A percentile compares a stretch with the other conserved stretches of the same genome.
Conservation (phyloP, 1,140 invertebrate genomes). For the Halesus radiatus region DNA sequence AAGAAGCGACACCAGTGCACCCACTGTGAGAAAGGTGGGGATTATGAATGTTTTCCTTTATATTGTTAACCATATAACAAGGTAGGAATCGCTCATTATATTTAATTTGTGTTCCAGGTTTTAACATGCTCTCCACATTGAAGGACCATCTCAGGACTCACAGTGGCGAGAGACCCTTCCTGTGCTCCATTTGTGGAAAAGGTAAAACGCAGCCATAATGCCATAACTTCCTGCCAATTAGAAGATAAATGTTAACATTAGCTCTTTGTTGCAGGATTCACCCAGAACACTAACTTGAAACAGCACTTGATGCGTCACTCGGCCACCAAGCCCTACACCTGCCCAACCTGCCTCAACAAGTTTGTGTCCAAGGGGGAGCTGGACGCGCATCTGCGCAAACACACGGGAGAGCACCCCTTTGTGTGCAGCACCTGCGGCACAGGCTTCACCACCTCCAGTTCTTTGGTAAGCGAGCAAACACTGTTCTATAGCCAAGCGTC, state of each 20-base stretch:
- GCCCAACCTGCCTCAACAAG: constrained; percentile 59
- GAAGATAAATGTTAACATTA: no score
- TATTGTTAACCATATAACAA: background rate
- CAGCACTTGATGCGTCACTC: constrained; percentile 64
- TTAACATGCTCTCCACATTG: constrained; percentile 64
- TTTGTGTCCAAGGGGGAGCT: constrained; percentile 65
- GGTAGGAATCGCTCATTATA: background rate
- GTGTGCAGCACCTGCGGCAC: constrained; percentile 78
- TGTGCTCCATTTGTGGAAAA: constrained; percentile 64
- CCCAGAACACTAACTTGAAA: constrained; percentile 64
- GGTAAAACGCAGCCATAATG: constrained; percentile 36
- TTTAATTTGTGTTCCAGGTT: constrained; percentile 53
- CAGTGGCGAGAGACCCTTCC: constrained; percentile 64
- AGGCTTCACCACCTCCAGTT: constrained; percentile 79
- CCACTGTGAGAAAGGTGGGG: constrained; percentile 52
- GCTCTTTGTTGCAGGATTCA: constrained; percentile 58
- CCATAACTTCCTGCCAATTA: background rate
- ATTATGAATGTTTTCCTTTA: background rate
- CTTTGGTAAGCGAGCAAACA: constrained; percentile 62
- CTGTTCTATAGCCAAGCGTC: background rate
- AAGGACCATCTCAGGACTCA: constrained; percentile 66
- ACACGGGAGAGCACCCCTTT: constrained; percentile 73
- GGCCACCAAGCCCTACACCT: constrained; percentile 63
- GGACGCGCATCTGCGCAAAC: constrained; percentile 69
- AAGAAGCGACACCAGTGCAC: constrained; percentile 53